phyloP scores from a whole-genome alignment of 2,888 invertebrate species.

The Tetramorium bicarinatum region DNA sequence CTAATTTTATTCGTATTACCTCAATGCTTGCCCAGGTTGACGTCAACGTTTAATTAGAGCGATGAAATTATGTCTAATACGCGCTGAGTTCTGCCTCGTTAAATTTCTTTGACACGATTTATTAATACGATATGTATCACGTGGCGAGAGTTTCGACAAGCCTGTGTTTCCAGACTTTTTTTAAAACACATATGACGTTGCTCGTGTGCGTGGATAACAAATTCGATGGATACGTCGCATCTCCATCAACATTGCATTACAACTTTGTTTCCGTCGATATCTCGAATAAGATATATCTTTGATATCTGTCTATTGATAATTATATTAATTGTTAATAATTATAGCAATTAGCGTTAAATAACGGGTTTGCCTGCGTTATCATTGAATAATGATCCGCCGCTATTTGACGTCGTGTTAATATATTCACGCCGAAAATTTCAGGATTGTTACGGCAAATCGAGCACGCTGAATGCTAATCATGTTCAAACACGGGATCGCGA shows the following conservation, averaged over 20 bases:
- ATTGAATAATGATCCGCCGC: not conserved
- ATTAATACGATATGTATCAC: not conserved
- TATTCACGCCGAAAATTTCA: not conserved
- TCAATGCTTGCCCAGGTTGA: conserved; percentile 33
- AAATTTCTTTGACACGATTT: not conserved
- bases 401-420: not conserved
- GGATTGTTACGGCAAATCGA: conserved; percentile 12
- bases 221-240: not conserved
- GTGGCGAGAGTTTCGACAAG: not conserved
- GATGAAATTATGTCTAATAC: conserved; percentile 24
- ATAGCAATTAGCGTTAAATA: conserved; percentile 15
- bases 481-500: not conserved
- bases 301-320: not conserved
- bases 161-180: not conserved
- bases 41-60: conserved; percentile 42
- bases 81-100: not conserved
- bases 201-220: not conserved
- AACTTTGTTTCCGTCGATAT: not conserved
- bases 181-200: not conserved
- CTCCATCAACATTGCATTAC: not conserved
- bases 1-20: conserved; percentile 37
- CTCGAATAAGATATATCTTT: not conserved
- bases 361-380: not conserved
- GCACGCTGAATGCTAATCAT: conserved; percentile 6
- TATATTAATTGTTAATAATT: conserved; percentile 1